Percentiles rank a stretch among this genome's conserved stretches.
phyloP scores from a whole-genome alignment of 2,113 vertebrate species.

The Ptychochromis oligacanthus region DNA sequence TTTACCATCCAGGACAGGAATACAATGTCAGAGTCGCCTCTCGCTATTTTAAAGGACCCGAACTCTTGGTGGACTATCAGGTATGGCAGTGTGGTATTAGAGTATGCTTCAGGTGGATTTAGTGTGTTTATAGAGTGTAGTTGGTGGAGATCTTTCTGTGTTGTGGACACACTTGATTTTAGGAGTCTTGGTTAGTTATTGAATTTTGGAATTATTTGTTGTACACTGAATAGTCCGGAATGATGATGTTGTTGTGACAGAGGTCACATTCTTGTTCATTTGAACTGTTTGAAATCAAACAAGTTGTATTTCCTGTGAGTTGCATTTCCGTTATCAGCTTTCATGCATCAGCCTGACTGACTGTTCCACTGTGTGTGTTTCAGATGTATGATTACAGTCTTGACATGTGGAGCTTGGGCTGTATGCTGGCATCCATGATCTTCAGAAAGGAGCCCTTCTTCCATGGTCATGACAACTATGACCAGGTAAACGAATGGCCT shows the following conservation, averaged over 20 bases:
- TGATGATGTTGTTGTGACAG: background rate
- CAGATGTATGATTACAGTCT: conserved; percentile 91
- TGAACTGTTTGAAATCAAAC: no score
- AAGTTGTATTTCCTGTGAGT: background rate
- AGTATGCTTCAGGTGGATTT: background rate
- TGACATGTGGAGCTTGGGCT: conserved; percentile 90
- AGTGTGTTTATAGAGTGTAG: background rate
- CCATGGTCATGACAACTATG: conserved; percentile 89
- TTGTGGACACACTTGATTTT: background rate
- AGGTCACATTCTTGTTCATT: background rate
- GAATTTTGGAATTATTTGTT: no score
- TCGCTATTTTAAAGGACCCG: conserved; percentile 88
- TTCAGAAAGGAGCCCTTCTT: conserved; percentile 90
- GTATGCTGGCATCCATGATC: conserved; percentile 90
- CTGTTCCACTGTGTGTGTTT: background rate
- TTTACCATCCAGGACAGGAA: conserved; percentile 89
- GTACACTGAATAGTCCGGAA: background rate
- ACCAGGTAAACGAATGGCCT: conserved; percentile 76
- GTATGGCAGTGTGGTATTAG: conserved; percentile 51
- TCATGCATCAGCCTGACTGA: background rate
- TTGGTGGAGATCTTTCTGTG: background rate
- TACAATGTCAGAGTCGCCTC: conserved; percentile 89
- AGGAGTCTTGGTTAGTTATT: background rate
- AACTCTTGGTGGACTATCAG: conserved; percentile 89
- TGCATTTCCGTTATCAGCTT: background rate